Base-by-base conservation (phyloP, 2,888 invertebrate genomes). In the Zygaena filipendulae region DNA sequence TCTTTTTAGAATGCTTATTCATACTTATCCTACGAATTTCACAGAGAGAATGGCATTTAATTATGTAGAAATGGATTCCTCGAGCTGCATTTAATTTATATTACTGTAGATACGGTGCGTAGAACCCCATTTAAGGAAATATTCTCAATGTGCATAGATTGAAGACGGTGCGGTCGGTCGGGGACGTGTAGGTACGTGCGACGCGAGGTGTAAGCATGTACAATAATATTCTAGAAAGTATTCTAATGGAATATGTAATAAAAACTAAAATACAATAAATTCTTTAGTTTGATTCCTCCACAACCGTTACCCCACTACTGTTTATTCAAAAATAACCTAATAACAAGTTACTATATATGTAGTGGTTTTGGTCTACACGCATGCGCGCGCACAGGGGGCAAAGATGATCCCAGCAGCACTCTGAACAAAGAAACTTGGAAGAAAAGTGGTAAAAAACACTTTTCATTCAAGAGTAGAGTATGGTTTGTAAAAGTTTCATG, bases 231-330 rank as follows among this genome's bases (percentile, higher is more conserved):
- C 71, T 75, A 77, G 74, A 70, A 69, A 59, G 59, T 79, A 80
- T 79, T 79, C 77, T 77, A 79, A 66, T 77, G 77, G 75, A 77
- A 79, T 77, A 79, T 79, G 74, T 79, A 79, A 80, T 79, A 72
- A 79, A 71, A 63, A 59, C 59, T 60, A 64, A 75, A 72, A 60
- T 45, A 45, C 42, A 16, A 32, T 18, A 27, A 27, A 22, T 9
- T 29, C 13, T 35, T 40, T 40, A 40, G 19, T 35, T 35, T 33
- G 3, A 14, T 8, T 18, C n/a, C n/a, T n/a, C n/a, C n/a, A n/a
- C n/a, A n/a, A 8, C n/a, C 14, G 13, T 12, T 16, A 11, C 23
- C 19, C 12, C 11, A 10, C 20, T 14, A 5, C 10, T 25, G 3
- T 9, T 25, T 7, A 9, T 16, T 19, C 11, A 20, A 22, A 32